Percentiles rank a stretch among this genome's conserved stretches.
Evolutionary conservation across 1,140 invertebrate species (phyloP).

Genomic region (Linepithema humile): DNA sequence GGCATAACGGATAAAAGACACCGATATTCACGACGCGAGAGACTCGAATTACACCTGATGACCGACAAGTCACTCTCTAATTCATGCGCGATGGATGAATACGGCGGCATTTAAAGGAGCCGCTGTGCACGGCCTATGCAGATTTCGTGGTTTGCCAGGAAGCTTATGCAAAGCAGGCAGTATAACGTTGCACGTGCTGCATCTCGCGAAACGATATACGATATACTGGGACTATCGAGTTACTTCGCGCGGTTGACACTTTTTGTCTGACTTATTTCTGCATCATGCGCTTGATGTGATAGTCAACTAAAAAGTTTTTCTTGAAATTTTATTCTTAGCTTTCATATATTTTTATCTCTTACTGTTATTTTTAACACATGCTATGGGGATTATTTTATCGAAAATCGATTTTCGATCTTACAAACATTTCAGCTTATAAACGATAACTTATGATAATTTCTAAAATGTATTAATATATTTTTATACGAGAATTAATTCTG

Average conservation of each 20-base stretch:
- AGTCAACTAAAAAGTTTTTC: no score
- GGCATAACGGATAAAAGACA: no score
- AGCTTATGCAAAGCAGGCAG: constrained; percentile 19
- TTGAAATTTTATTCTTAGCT: no score
- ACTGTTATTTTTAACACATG: no score
- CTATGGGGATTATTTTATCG: no score
- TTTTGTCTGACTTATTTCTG: constrained; percentile 2
- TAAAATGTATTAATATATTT: no score
- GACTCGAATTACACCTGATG: constrained; percentile 44
- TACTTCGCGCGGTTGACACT: no score
- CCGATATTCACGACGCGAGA: background rate
- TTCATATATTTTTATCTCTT: no score
- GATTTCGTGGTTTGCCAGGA: constrained; percentile 31
- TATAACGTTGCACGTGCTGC: constrained; percentile 40
- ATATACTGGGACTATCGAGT: constrained; percentile 1
- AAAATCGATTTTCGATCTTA: no score
- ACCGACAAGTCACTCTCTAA: constrained; percentile 60
- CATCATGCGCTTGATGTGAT: background rate
- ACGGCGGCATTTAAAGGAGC: constrained; percentile 11
- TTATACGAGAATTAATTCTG: no score
- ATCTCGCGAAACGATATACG: constrained; percentile 8
- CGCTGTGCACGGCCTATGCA: constrained; percentile 9
- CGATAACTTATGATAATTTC: no score
- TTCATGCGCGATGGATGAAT: constrained; percentile 59
- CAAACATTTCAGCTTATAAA: no score